Conservation (phyloP, 2,797 vertebrate species). For the Bovichtus variegatus region DNA sequence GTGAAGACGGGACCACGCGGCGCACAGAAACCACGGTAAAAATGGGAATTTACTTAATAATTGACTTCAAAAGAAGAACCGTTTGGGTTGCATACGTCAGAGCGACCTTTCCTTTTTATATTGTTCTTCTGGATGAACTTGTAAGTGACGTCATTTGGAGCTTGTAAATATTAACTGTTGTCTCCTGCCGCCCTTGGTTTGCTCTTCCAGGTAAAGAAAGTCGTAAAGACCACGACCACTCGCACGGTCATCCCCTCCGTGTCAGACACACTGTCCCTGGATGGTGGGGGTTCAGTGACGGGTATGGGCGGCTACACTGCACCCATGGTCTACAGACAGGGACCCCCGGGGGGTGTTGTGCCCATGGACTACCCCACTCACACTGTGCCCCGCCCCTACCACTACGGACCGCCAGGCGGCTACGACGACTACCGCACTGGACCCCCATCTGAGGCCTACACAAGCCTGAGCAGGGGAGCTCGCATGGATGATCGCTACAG, state of each 20-base stretch:
- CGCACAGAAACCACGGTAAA: constrained; percentile 93
- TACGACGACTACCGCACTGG: constrained; percentile 83
- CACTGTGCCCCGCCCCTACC: constrained; percentile 95
- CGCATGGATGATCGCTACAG: constrained; percentile 94
- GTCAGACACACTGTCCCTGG: constrained; percentile 91
- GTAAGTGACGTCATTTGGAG: background rate
- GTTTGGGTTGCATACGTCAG: background rate
- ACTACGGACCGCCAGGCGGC: constrained; percentile 87
- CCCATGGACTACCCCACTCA: constrained; percentile 87
- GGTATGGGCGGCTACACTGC: constrained; percentile 86
- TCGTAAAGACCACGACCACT: constrained; percentile 93
- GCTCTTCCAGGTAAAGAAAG: constrained; percentile 91
- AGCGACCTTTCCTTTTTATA: background rate
- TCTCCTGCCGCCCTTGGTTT: background rate
- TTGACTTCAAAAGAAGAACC: background rate
- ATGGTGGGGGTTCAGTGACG: constrained; percentile 85
- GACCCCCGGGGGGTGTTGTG: constrained; percentile 73
- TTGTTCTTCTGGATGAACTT: background rate
- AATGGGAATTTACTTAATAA: background rate
- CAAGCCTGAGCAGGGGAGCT: constrained; percentile 91
- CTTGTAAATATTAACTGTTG: background rate
- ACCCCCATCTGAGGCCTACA: constrained; percentile 86
- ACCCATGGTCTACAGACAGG: constrained; percentile 89
- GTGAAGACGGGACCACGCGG: constrained; percentile 91
- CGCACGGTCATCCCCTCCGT: constrained; percentile 91